Evolutionary conservation across 2,113 vertebrate genomes (phyloP), one percentile per base, ranked within the genome.

Genomic region (Jacana jacana): DNA sequence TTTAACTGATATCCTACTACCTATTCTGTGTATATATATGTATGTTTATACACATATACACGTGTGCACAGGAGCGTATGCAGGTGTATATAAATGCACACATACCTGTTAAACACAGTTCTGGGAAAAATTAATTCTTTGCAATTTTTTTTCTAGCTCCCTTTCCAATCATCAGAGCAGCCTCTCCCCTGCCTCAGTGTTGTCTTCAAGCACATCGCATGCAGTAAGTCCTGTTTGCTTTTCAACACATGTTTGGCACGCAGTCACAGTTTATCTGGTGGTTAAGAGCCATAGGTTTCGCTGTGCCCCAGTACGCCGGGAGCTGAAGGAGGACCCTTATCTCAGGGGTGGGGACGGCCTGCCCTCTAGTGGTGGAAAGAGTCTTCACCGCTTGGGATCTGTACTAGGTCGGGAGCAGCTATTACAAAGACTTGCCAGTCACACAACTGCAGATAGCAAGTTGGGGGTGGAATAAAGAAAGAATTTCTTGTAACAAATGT

Each of bases 121-220:
- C 6, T 73, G 65, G 25, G 25, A 37, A 84, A 85, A 81, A 40
- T 11, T 80, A n/a, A 81, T 77, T 65, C 27, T 69, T 76, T 22
- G 10, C 19, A 12, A n/a, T n/a, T n/a, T n/a, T n/a, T n/a, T n/a
- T n/a, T n/a, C n/a, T n/a, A n/a, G 97, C 93, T 97, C 96, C 48
- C 95, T 97, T 95, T 95, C 97, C 54, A 97, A 51, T 96, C 99
- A 99, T 95, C 99, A 99, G 97, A 99, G 95, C 97, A 98, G 97
- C 96, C 98, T 99, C 81, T 98, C 99, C 77, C 98, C 99, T 88
- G 97, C 97, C 35, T 99, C 98, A 77, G 98, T 98, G 30, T 97
- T 99, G 72, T 98, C 98, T 78, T 97, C 99, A 88, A 97, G 96
- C 88, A 96, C 98, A 13, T 96, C 99, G 61, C 98, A 98, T 77